Conservation (phyloP, 2,797 vertebrate genomes). For the Anguilla obscura region DNA sequence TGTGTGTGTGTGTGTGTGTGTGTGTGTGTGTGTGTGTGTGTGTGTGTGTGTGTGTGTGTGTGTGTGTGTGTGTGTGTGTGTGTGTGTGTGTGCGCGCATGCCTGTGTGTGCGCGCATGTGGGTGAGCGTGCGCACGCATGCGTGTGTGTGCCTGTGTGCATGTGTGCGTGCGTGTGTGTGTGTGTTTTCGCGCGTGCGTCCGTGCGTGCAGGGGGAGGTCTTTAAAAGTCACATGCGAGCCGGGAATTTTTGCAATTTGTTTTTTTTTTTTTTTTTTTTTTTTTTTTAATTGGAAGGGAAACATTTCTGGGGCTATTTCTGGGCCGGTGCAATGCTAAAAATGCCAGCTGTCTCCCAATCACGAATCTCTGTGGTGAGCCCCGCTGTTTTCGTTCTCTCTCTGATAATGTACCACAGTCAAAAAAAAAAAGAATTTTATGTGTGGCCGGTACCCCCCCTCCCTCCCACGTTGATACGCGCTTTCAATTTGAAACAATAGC, state of each 20-base stretch:
- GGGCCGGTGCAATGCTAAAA: constrained; percentile 74
- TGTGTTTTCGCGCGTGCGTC: neutral
- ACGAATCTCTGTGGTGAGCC: constrained; percentile 60
- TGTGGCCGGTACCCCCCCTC: neutral
- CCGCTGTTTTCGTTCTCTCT: constrained; percentile 53
- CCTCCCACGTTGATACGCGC: neutral
- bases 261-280: constrained; percentile 29
- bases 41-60: neutral
- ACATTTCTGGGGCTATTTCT: constrained; percentile 75
- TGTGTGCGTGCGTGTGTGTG: neutral
- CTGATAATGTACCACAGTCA: neutral
- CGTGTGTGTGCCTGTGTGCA: too few relatives aligned
- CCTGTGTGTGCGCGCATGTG: too few relatives aligned
- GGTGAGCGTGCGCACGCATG: too few relatives aligned
- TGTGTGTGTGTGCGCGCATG: too few relatives aligned
- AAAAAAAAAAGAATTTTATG: neutral
- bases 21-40: neutral
- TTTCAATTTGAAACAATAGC: neutral
- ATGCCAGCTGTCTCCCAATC: constrained; percentile 76
- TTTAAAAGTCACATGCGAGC: constrained; percentile 63
- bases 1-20: neutral
- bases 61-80: too few relatives aligned
- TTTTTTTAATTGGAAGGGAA: constrained; percentile 72
- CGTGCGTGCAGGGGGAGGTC: constrained; percentile 30
- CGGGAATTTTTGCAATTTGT: constrained; percentile 51